Base-by-base conservation (phyloP, 2,113 vertebrate species). In the Lophochroa leadbeateri region DNA sequence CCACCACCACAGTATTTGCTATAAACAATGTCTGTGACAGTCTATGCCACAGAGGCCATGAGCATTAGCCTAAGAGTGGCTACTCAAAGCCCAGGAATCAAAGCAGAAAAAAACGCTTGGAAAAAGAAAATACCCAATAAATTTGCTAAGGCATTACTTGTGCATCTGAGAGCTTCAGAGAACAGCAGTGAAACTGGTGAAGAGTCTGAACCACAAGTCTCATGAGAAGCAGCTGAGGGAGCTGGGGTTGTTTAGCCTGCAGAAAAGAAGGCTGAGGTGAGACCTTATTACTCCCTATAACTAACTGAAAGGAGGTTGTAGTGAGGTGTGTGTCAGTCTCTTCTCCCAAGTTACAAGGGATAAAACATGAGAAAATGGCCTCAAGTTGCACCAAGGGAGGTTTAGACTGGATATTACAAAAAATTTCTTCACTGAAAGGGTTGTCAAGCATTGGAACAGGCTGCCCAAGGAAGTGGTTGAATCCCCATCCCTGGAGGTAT, bases 151-250 rank as follows among this genome's bases (percentile, higher is more conserved):
- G 35, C 43, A 64, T 35, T 28, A 2, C 9, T 11, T 68, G 11
- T 33, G n/a, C 29, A 31, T 57, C 76, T 86, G 13, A 82, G 70
- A 88, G 5, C 8, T 52, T 29, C 35, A 82, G 50, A 50, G 57
- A 75, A 39, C 7, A 64, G 24, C 0, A 1, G 13, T n/a, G 33
- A 37, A 74, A 5, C 33, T 67, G 16, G 9, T 41, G 9, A 63
- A 71, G 18, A 2, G 6, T 50, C 33, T 60, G 17, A 46, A 76
- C 23, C 2, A 60, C 29, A 80, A 71, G 9, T 29, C n/a, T 37
- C 29, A 0, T 1, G 5, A n/a, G 8, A 7, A 75, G 4, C 0
- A 1, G 17, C 60, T 46, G 21, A 69, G 13, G 7, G 7, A 87
- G 9, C 8, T 47, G 23, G 13, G 4, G 3, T 1, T 76, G 35